Conservation (phyloP, 2,113 vertebrate genomes). For the Cynocephalus volans region DNA sequence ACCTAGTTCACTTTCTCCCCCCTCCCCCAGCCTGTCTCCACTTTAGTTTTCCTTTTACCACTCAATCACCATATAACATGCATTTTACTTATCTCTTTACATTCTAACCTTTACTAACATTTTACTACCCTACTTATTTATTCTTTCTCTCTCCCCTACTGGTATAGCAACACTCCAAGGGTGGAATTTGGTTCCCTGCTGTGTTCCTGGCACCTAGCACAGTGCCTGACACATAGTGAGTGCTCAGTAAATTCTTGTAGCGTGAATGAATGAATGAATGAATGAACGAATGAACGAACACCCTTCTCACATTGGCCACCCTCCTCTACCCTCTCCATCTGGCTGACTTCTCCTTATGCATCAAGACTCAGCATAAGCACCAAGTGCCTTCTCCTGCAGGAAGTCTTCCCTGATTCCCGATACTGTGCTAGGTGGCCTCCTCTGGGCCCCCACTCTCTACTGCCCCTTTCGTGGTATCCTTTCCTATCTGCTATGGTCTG, state of each 20-base stretch:
- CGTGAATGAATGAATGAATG: background rate
- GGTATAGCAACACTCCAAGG: background rate
- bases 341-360: background rate
- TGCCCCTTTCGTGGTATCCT: background rate
- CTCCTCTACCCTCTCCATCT: background rate
- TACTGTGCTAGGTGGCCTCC: background rate
- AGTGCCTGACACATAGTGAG: background rate
- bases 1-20: background rate
- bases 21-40: background rate
- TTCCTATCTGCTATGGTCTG: too few species aligned
- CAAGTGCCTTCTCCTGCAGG: background rate
- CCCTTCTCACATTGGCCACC: background rate
- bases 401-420: background rate
- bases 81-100: background rate
- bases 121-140: background rate
- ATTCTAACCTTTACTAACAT: background rate
- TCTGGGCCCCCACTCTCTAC: background rate
- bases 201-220: background rate
- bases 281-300: background rate
- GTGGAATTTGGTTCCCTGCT: background rate
- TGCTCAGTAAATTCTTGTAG: background rate
- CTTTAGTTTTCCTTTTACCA: background rate
- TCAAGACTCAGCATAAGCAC: background rate
- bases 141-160: background rate
- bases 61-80: background rate